phyloP scores from a whole-genome alignment of 2,888 invertebrate genomes.

The Lottia gigantea region DNA sequence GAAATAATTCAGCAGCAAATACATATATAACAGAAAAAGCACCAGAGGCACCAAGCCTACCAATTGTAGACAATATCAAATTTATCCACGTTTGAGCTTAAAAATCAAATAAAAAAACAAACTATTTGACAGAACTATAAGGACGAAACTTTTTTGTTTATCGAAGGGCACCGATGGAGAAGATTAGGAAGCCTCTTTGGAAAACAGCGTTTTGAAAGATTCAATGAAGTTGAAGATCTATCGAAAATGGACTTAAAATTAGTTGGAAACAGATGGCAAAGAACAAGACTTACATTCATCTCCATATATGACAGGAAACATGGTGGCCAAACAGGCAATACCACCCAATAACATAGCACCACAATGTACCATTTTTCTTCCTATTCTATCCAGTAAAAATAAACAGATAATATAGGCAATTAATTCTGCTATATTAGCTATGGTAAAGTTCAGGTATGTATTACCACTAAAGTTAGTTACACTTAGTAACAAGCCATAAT shows the following conservation, averaged over 20 bases:
- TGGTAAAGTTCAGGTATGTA: constrained; percentile 84
- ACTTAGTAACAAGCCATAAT: constrained; percentile 82
- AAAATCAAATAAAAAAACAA: not conserved
- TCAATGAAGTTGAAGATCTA: too few relatives aligned
- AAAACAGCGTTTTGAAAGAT: too few relatives aligned
- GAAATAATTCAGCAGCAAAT: constrained; percentile 88
- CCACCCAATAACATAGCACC: constrained; percentile 31
- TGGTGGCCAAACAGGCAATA: constrained; percentile 30
- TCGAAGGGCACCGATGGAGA: too few relatives aligned
- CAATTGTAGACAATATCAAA: constrained; percentile 77
- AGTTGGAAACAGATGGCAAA: too few relatives aligned
- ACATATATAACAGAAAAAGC: constrained; percentile 86
- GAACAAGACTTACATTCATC: constrained; percentile 24
- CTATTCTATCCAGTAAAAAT: constrained; percentile 56
- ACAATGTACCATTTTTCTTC: constrained; percentile 52
- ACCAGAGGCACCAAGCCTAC: constrained; percentile 83
- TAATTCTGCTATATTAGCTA: constrained; percentile 75
- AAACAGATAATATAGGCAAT: constrained; percentile 63
- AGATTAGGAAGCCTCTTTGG: too few relatives aligned
- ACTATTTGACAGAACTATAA: not conserved
- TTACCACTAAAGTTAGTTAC: constrained; percentile 74
- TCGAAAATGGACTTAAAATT: too few relatives aligned
- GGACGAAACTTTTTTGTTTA: not conserved
- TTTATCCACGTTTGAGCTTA: constrained; percentile 25
- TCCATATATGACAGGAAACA: constrained; percentile 28